phyloP scores from a whole-genome alignment of 2,797 vertebrate species.

The Brachymystax lenok region DNA sequence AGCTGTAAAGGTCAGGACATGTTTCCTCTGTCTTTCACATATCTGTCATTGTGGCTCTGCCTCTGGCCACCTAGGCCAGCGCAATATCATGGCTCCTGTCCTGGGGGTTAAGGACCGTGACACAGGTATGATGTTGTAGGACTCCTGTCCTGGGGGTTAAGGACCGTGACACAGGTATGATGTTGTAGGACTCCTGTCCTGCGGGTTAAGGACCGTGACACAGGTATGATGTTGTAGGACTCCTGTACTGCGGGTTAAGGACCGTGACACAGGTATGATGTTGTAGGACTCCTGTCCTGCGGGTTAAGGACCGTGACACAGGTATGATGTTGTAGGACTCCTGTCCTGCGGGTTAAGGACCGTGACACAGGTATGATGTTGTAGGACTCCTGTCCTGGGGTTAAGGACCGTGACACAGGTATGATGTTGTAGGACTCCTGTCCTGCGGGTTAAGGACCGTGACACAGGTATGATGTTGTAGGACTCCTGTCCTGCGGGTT shows the following conservation, averaged over 20 bases:
- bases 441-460: background rate
- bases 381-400: background rate
- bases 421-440: background rate
- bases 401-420: background rate
- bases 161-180: background rate
- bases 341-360: background rate
- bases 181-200: background rate
- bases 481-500: background rate
- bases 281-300: background rate
- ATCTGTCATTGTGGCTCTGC: slow-evolving; percentile 32
- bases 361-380: background rate
- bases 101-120: background rate
- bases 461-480: background rate
- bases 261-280: background rate
- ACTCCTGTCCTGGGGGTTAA: background rate
- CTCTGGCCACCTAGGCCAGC: background rate
- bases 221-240: background rate
- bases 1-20: background rate
- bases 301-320: background rate
- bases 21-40: background rate
- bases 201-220: background rate
- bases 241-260: background rate
- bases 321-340: background rate
- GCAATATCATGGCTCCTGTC: background rate
- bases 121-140: background rate